phyloP scores from a whole-genome alignment of 2,797 vertebrate genomes.

The Coregonus sp. region DNA sequence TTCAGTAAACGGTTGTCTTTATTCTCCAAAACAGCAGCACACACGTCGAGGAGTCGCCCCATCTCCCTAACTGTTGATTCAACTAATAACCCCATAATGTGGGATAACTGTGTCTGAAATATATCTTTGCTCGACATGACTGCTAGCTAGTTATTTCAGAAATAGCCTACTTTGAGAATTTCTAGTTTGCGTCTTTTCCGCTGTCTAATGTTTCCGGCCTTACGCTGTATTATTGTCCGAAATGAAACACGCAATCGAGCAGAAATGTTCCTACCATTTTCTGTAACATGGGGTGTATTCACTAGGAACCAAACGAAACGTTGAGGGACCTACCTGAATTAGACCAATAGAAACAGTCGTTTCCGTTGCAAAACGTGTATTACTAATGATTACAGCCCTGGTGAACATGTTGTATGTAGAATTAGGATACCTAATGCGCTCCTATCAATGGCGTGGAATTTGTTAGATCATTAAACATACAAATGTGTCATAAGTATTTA shows the following conservation, averaged over 20 bases:
- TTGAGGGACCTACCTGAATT: too few relatives aligned
- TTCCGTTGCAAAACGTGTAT: too few relatives aligned
- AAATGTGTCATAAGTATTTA: too few relatives aligned
- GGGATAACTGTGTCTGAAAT: slow-evolving; percentile 1
- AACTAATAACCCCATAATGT: background rate
- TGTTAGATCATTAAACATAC: too few relatives aligned
- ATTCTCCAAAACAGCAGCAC: background rate
- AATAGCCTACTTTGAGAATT: background rate
- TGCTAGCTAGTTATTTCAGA: background rate
- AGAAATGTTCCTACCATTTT: background rate
- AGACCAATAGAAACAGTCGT: too few relatives aligned
- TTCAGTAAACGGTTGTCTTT: background rate
- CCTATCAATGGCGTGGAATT: too few relatives aligned
- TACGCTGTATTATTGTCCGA: background rate
- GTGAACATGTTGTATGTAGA: too few relatives aligned
- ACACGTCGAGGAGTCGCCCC: background rate
- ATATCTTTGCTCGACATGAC: background rate
- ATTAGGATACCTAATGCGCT: too few relatives aligned
- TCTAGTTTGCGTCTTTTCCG: background rate
- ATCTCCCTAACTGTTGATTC: background rate
- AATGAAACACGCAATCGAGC: background rate
- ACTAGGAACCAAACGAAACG: too few relatives aligned
- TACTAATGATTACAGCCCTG: too few relatives aligned
- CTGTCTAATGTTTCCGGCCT: background rate
- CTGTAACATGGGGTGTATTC: background rate